phyloP scores from a whole-genome alignment of 2,888 invertebrate species.

The Cryptocephalus primarius region DNA sequence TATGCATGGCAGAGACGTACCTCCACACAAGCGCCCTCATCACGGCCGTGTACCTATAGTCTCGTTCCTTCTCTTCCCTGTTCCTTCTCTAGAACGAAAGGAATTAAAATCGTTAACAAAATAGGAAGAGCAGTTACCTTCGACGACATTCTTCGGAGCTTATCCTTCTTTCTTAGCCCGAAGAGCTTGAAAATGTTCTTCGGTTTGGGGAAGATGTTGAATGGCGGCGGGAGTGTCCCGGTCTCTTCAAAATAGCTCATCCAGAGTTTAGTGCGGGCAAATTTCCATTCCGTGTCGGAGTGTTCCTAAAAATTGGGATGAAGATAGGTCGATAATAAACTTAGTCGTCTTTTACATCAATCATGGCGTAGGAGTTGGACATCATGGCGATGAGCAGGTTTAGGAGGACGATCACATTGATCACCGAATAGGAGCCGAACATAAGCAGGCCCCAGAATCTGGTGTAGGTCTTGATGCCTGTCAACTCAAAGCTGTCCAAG shows the following conservation, averaged over 20 bases:
- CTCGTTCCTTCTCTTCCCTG: constrained; percentile 53
- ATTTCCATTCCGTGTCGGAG: constrained; percentile 94
- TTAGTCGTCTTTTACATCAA: constrained; percentile 52
- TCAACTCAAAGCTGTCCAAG: constrained; percentile 75
- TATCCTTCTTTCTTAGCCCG: constrained; percentile 51
- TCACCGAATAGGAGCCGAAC: constrained; percentile 92
- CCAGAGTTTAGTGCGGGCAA: constrained; percentile 88
- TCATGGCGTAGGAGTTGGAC: constrained; percentile 91
- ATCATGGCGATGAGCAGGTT: constrained; percentile 97
- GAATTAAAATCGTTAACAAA: neutral
- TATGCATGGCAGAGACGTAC: constrained; percentile 80
- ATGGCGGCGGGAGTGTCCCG: constrained; percentile 84
- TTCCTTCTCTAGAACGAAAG: constrained; percentile 37
- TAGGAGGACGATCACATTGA: constrained; percentile 86
- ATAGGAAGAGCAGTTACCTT: constrained; percentile 32
- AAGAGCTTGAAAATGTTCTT: constrained; percentile 63
- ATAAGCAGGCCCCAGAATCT: constrained; percentile 91
- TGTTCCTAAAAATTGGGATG: constrained; percentile 53
- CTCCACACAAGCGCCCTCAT: constrained; percentile 88
- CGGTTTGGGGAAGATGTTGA: constrained; percentile 84
- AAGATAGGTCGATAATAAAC: constrained; percentile 22
- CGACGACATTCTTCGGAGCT: constrained; percentile 43
- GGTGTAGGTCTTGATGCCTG: constrained; percentile 80
- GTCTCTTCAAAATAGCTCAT: constrained; percentile 92
- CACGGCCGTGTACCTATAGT: constrained; percentile 65